Percentiles rank a stretch among this genome's conserved stretches.
These are phyloP conservation scores for Myopa tessellatipennis DNA, from an alignment of 2,888 invertebrate species.

Conservation along the genomic window DNA sequence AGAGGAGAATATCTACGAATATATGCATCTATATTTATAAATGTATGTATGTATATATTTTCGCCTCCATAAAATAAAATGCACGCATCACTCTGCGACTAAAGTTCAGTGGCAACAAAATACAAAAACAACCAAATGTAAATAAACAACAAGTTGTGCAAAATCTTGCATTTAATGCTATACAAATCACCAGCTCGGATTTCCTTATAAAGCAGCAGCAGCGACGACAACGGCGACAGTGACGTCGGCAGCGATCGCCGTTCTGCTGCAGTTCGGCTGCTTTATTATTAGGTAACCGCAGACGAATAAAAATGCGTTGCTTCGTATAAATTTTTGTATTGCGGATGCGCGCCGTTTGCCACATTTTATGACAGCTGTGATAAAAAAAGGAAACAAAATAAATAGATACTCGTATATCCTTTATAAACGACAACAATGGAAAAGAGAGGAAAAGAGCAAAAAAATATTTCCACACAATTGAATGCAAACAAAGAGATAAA, in stretches of 20 bases:
- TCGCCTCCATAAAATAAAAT: neutral
- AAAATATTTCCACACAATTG: slow-evolving; percentile 11
- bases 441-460: slow-evolving; percentile 14
- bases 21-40: too few relatives aligned
- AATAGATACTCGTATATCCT: neutral
- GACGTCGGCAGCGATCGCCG: too few relatives aligned
- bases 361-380: slow-evolving; percentile 21
- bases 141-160: neutral
- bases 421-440: slow-evolving; percentile 1
- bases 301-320: neutral
- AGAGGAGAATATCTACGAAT: too few relatives aligned
- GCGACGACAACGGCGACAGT: too few relatives aligned
- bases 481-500: slow-evolving; percentile 5
- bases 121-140: neutral
- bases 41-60: neutral
- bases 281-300: slow-evolving; percentile 21
- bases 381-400: slow-evolving; percentile 22
- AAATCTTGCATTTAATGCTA: neutral
- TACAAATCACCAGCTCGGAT: slow-evolving; percentile 7
- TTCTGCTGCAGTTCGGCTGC: neutral
- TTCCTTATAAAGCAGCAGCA: neutral
- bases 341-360: slow-evolving; percentile 12
- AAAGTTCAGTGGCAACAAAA: slow-evolving; percentile 10
- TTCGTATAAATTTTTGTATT: neutral
- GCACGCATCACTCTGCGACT: neutral